Conservation (phyloP, 2,797 vertebrate species). For the Lepidocolaptes lacrymiger region DNA sequence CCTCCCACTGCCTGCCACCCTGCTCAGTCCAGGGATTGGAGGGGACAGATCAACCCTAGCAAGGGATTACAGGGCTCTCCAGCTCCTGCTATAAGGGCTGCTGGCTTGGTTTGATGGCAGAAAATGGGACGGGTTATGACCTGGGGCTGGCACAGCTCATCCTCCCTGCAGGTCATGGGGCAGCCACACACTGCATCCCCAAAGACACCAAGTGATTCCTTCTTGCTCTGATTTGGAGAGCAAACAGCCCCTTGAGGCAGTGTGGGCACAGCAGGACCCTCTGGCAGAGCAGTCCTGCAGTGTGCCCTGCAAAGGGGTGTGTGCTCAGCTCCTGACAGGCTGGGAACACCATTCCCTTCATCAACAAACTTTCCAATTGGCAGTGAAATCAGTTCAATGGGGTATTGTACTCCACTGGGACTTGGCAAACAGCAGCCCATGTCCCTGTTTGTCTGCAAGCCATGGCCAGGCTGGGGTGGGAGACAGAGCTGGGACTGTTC, state of each 20-base stretch:
- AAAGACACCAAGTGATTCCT: not conserved
- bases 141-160: accelerated
- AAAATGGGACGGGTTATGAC: not conserved
- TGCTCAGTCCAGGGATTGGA: not conserved
- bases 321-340: not conserved
- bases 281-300: not conserved
- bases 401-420: not conserved
- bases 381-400: not conserved
- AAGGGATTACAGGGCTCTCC: not conserved
- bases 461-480: not conserved
- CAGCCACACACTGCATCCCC: accelerated
- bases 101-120: accelerated
- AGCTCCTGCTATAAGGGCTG: not conserved
- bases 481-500: not conserved
- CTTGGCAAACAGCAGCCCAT: not conserved
- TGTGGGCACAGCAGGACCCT: not conserved
- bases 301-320: accelerated
- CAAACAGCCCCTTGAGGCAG: not conserved
- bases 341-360: not conserved
- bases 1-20: not conserved
- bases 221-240: not conserved
- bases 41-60: not conserved
- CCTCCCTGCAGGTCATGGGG: not conserved
- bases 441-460: not conserved
- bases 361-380: not conserved